These are phyloP conservation scores for Stigmatopora argus DNA, from an alignment of 2,113 vertebrate species.

Conservation along the genomic window DNA sequence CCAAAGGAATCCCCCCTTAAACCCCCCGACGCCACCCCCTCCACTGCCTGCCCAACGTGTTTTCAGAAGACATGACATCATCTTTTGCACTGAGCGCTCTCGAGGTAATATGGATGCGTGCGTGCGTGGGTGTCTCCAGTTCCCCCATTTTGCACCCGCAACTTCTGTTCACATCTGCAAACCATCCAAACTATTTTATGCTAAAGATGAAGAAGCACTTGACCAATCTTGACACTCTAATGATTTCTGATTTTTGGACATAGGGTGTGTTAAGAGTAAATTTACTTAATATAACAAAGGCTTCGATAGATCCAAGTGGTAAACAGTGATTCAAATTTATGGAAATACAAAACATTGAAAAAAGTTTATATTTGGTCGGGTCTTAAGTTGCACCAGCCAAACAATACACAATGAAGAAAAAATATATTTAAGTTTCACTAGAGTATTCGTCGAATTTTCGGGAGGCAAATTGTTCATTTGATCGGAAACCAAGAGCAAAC, in stretches of 20 bases:
- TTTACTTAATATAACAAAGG: too few species aligned
- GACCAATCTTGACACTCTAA: not conserved
- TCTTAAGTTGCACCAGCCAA: too few species aligned
- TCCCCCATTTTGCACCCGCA: not conserved
- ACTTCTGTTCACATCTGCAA: slow-evolving; percentile 7
- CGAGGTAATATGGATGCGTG: slow-evolving; percentile 45
- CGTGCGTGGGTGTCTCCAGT: slow-evolving; percentile 13
- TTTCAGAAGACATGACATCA: slow-evolving; percentile 73
- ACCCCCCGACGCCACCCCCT: slow-evolving; percentile 36
- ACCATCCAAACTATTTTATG: slow-evolving; percentile 10
- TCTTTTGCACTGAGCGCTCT: slow-evolving; percentile 60
- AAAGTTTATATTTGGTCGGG: too few species aligned
- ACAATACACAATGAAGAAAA: too few species aligned
- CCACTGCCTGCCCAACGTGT: slow-evolving; percentile 39
- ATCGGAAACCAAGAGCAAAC: too few species aligned
- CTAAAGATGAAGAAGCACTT: not conserved
- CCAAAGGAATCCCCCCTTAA: slow-evolving; percentile 59
- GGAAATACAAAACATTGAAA: too few species aligned
- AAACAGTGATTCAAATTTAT: too few species aligned
- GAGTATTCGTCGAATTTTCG: too few species aligned
- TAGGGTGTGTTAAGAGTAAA: too few species aligned
- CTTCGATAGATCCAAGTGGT: too few species aligned
- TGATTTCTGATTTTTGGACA: not conserved
- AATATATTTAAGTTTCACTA: too few species aligned
- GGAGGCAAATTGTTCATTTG: too few species aligned